Conservation (phyloP, 30 jellyfish, hydroid and myxozoan genomes). For the Rhopilema esculentum region DNA sequence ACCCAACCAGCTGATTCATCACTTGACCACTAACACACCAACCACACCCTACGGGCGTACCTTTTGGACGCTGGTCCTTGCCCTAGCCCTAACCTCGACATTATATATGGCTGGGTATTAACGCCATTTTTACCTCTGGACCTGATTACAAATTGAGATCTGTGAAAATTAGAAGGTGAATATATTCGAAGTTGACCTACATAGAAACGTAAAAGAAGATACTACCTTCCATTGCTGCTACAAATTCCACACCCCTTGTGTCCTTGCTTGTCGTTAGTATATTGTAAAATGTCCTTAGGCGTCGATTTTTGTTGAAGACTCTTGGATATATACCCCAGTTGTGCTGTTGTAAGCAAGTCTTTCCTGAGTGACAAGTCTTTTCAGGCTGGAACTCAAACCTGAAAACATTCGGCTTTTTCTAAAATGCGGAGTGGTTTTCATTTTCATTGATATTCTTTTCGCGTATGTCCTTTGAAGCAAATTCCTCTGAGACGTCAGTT, state of each 20-base stretch:
- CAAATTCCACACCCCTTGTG: slow-evolving; percentile 73
- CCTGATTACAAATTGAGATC: no score
- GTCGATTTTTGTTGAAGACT: slow-evolving; percentile 11
- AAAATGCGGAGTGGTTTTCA: background rate
- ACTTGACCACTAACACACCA: no score
- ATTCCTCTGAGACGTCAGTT: slow-evolving; percentile 20
- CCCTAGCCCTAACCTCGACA: no score
- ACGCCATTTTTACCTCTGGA: no score
- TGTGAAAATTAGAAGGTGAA: no score
- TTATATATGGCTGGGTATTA: no score
- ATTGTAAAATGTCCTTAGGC: slow-evolving; percentile 38
- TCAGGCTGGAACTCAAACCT: slow-evolving; percentile 3
- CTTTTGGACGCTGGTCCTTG: no score
- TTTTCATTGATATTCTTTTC: slow-evolving; percentile 15
- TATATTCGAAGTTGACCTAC: background rate
- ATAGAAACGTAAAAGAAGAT: background rate
- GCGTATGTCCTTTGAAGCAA: slow-evolving; percentile 40
- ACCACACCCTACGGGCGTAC: no score
- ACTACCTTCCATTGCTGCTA: slow-evolving; percentile 75
- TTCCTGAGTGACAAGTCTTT: background rate
- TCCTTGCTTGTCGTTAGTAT: slow-evolving; percentile 62
- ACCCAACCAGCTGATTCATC: no score
- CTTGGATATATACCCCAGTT: slow-evolving; percentile 50
- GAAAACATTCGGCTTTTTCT: slow-evolving; percentile 26
- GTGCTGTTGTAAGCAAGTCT: slow-evolving; percentile 57